Base-by-base conservation (phyloP, 2,888 invertebrate species). In the Cotesia congregata region DNA sequence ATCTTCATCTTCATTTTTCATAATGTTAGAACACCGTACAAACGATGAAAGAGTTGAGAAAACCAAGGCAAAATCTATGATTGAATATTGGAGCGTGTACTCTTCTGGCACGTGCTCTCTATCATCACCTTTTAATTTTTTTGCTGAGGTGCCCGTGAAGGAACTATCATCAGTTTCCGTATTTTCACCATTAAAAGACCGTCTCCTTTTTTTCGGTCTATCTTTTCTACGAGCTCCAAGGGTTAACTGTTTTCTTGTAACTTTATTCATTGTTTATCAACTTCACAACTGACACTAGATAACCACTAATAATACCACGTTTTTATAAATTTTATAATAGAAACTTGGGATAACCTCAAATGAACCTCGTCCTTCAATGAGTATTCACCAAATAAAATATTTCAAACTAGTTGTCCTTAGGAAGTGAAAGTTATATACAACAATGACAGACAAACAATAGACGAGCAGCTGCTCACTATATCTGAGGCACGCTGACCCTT, bases 121-220 rank as follows among this genome's bases (percentile, higher is more conserved):
- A 78, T 79, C 76, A 62, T 78, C 74, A 77, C 72, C 77, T 80
- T 77, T 80, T 72, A 77, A 74, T 77, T 80, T 78, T 77, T 80
- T 79, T 79, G 75, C 78, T 68, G 80, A 79, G 59, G 78, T 80
- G 78, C 79, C 79, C 17, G 4, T 67, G 67, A 73, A 62, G 40
- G 72, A 72, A 41, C 38, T 68, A 74, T 80, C 80, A 77, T 80
- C 40, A 65, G 68, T 78, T 74, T 78, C 72, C 67, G 77, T 73
- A 75, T 75, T 61, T 77, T 77, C 75, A 75, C 78, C 78, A 78
- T 80, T 80, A 60, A 75, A 80, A 17, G 50, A 15, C 20, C 40
- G 64, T 40, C 38, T 72, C 15, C 41, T 64, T 62, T 72, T 64
- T 6, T 9, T 64, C 40, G 64, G 40, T 50, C 72, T 12, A 72